These are phyloP conservation scores for Mormyrus hasselquistii DNA, from an alignment of 2,797 vertebrate genomes.

Conservation along the genomic window DNA sequence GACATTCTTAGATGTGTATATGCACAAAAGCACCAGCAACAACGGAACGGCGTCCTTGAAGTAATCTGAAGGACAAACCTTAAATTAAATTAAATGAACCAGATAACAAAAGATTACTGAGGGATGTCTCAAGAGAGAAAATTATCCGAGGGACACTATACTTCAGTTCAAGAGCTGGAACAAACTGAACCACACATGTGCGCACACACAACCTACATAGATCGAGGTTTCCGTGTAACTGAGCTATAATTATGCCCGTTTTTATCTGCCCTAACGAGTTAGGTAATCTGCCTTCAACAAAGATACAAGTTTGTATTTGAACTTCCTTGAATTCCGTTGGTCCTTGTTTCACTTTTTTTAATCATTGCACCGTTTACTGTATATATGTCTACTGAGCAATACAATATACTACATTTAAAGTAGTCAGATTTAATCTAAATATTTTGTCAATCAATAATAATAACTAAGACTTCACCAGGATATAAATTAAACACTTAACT, in stretches of 20 bases:
- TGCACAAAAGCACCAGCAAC: neutral
- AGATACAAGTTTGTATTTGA: neutral
- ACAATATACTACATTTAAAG: neutral
- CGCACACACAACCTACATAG: neutral
- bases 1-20: neutral
- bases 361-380: neutral
- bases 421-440: neutral
- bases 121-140: constrained; percentile 4
- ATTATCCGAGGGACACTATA: constrained; percentile 4
- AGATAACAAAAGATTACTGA: constrained; percentile 9
- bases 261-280: neutral
- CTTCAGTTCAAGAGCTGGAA: neutral
- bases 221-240: neutral
- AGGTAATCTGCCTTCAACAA: neutral
- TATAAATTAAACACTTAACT: neutral
- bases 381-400: neutral
- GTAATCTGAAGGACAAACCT: neutral
- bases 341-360: neutral
- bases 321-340: neutral
- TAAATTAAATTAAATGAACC: neutral
- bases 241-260: neutral
- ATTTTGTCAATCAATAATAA: neutral
- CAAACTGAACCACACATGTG: neutral
- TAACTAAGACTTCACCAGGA: neutral
- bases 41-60: neutral